These are phyloP conservation scores for Zonitis immaculata DNA, from an alignment of 2,888 invertebrate species.

Conservation along the genomic window DNA sequence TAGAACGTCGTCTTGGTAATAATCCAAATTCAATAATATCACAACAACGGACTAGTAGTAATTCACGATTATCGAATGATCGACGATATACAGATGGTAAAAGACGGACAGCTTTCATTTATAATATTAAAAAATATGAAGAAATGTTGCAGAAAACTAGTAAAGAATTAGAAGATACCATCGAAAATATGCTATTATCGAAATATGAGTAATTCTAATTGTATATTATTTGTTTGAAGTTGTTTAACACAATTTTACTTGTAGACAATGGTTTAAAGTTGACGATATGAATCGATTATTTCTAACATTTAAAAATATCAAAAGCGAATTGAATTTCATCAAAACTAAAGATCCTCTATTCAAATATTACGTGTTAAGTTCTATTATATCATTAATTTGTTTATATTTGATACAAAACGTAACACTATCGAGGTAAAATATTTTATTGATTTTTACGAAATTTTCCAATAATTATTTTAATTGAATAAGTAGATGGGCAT, in stretches of 20 bases:
- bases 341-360: slow-evolving; percentile 76
- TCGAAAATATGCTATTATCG: slow-evolving; percentile 79
- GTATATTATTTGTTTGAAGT: slow-evolving; percentile 1
- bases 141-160: slow-evolving; percentile 65
- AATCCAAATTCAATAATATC: slow-evolving; percentile 19
- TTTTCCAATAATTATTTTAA: slow-evolving; percentile 16
- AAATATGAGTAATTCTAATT: slow-evolving; percentile 61
- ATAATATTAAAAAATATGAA: slow-evolving; percentile 60
- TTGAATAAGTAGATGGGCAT: slow-evolving; percentile 36
- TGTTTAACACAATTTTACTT: slow-evolving; percentile 38
- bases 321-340: slow-evolving; percentile 68
- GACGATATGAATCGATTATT: slow-evolving; percentile 58
- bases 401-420: slow-evolving; percentile 60
- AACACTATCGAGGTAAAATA: slow-evolving; percentile 54
- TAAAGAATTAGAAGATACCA: slow-evolving; percentile 73
- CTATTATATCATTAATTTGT: slow-evolving; percentile 56
- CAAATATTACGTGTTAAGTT: slow-evolving; percentile 70
- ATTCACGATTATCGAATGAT: slow-evolving; percentile 22
- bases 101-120: slow-evolving; percentile 64
- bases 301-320: slow-evolving; percentile 59
- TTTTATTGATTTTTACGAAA: slow-evolving; percentile 14
- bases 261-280: slow-evolving; percentile 63
- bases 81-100: slow-evolving; percentile 38
- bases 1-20: slow-evolving; percentile 21
- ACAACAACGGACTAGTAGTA: slow-evolving; percentile 26